Base-by-base conservation (phyloP, 2,888 invertebrate genomes). In the Entomobrya multifasciata region DNA sequence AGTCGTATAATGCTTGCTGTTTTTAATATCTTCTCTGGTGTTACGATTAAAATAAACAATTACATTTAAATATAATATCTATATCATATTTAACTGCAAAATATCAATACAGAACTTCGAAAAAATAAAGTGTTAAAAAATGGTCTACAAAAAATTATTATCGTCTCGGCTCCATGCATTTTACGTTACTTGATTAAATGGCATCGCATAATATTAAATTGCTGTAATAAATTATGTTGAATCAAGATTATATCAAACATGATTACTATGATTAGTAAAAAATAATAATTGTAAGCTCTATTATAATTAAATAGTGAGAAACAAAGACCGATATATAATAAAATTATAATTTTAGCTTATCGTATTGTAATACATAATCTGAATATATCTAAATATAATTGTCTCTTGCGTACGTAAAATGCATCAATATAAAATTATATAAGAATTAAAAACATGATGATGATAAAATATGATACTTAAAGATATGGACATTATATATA, bases 291-390 rank as follows among this genome's bases (percentile, higher is more conserved):
- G 22, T 36, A 44, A 44, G 44, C 44, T 22, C 20, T 15, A 74
- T 30, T 25, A 52, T 67, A 67, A 49, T 67, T 52, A 49, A 15
- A 65, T 77, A 87, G 77, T 87, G 87, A 87, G 87, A 87, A 87
- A 87, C 87, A 87, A 87, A 87, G 87, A 87, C 87, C 77, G 87
- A 87, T 82, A 87, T 86, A 78, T 52, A 49, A 62, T 62, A 52
- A 30, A 67, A 55, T 52, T 65, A 65, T 41, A 65, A 41, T 77
- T 36, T 47, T 77, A 77, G 76, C 76, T 77, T 77, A 57, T 77
- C 36, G 60, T 67, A 65, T 52, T 36, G 47, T 52, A 49, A n/a
- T n/a, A n/a, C n/a, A 49, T 49, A 60, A 52, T 17, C 55, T 57
- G 25, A 57, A 36, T 36, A 49, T 55, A 57, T 57, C 13, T 17